Base-by-base conservation (phyloP, 23 tunicate genomes). In the Styela clava region DNA sequence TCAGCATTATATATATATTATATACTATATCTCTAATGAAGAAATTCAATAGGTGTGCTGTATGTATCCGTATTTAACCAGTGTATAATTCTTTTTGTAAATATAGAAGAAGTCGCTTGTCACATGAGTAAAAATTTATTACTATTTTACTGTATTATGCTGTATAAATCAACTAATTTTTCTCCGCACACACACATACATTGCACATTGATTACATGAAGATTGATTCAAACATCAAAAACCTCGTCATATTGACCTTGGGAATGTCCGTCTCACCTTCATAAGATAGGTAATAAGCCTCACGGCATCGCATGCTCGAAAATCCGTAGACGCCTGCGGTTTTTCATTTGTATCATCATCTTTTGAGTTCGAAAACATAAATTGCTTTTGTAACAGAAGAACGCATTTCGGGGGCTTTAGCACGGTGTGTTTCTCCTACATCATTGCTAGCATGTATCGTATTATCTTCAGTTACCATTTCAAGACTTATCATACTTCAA, bases 261-360 rank as follows among this genome's bases (percentile, higher is more conserved):
- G 56, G 56, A 44, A 44, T 44, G 56, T n/a, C n/a, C n/a, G n/a
- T 44, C 7, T 44, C 56, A 12, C 56, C 56, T 44, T 12, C 12
- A 44, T 44, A 44, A 12, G 12, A 44, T 44, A 44, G 56, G 56
- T 44, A 44, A 44, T 44, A 44, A 7, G 12, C 56, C 56, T 7
- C 12, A 44, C 12, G 56, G 56, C 77, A 16, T 28, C 77, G 77
- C 77, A 71, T 71, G 77, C 37, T 34, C 70, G 31, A 27, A 65
- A 65, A 24, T 24, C 70, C 16, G 18, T 18, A 32, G 77, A 71
- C 12, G 77, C 77, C 77, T 71, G 77, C 35, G 77, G 77, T 71
- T 30, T n/a, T 71, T 71, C 77, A 28, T 33, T 71, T 71, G 24
- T 18, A 24, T 68, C 24, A 21, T 68, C 73, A 29, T 3, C 29